These are phyloP conservation scores for Psilopogon haemacephalus DNA, from an alignment of 2,113 vertebrate species.

Conservation along the genomic window DNA sequence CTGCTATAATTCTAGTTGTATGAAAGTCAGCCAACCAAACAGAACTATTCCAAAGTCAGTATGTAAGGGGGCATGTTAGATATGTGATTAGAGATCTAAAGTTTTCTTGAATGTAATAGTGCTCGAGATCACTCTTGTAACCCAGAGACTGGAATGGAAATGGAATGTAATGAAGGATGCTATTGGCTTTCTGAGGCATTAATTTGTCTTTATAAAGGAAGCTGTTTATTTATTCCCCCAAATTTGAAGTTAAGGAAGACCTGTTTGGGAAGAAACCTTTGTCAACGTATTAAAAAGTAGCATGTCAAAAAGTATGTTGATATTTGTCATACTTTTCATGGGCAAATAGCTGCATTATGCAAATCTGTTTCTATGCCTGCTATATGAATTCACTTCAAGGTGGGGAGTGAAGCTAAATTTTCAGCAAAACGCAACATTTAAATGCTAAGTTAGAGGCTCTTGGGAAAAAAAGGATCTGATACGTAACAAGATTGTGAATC, in stretches of 20 bases:
- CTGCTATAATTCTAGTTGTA: neutral
- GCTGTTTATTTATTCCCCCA: neutral
- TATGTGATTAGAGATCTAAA: neutral
- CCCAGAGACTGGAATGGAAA: neutral
- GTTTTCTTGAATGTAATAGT: neutral
- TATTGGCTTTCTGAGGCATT: neutral
- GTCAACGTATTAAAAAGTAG: neutral
- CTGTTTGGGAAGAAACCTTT: neutral
- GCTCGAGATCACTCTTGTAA: neutral
- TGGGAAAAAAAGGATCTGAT: neutral
- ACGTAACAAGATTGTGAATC: neutral
- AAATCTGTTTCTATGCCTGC: neutral
- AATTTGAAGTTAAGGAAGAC: neutral
- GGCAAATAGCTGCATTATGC: neutral
- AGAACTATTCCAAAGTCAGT: neutral
- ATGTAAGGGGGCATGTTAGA: neutral
- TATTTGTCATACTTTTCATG: neutral
- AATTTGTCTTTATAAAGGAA: neutral
- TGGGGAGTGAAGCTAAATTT: neutral
- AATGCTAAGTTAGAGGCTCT: neutral
- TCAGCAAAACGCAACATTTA: neutral
- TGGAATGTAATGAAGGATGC: neutral
- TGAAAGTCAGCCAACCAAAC: neutral
- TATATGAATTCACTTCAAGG: neutral
- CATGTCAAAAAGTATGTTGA: neutral